phyloP scores from a whole-genome alignment of 2,888 invertebrate species.

The Eupithecia subumbrata region DNA sequence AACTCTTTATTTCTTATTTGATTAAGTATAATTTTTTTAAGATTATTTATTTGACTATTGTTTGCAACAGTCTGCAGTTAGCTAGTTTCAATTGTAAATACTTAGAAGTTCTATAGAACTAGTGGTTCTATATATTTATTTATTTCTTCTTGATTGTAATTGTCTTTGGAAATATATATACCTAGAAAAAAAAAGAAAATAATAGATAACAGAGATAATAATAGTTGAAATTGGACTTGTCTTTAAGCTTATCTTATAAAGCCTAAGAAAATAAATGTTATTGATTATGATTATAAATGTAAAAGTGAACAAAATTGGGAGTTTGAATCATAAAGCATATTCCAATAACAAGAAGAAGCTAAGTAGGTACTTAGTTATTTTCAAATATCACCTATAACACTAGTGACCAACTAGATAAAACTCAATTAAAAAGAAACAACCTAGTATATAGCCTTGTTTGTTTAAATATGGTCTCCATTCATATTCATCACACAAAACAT shows the following conservation, averaged over 20 bases:
- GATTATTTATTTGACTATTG: not conserved
- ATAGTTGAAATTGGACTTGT: not conserved
- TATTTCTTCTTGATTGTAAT: no score
- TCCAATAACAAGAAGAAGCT: no score
- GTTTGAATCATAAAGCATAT: not conserved
- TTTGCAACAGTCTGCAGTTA: no score
- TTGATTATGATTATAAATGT: not conserved
- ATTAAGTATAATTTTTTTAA: not conserved
- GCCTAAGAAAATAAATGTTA: not conserved
- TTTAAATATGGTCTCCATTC: not conserved
- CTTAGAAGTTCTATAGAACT: no score
- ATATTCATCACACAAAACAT: not conserved
- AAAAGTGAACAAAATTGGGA: not conserved
- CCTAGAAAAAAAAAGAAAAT: no score
- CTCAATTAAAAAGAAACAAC: not conserved
- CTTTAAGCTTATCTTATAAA: not conserved
- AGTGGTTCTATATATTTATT: no score
- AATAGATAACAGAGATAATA: no score
- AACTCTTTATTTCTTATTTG: not conserved
- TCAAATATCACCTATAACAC: not conserved
- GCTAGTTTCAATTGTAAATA: no score
- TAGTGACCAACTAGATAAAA: not conserved
- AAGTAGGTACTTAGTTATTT: not conserved
- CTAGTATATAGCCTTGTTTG: not conserved
- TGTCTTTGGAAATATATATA: no score